Conservation (phyloP, 2,797 vertebrate species). For the Liasis olivaceus region DNA sequence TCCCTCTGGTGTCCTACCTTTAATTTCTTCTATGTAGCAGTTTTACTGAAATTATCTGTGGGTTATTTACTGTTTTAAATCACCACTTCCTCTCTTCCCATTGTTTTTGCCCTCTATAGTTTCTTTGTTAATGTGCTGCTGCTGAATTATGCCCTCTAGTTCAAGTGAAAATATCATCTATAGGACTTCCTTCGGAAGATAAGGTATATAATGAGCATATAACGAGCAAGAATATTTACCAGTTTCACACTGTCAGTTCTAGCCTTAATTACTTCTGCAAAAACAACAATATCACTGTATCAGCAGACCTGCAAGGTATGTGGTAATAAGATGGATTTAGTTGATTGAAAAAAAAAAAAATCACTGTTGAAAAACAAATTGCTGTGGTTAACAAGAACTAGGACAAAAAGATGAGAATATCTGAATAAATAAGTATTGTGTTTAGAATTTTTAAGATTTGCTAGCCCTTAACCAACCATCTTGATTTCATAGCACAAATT, state of each 20-base stretch:
- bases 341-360: conserved; percentile 11
- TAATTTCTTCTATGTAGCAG: conserved; percentile 30
- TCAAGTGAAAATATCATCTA: conserved; percentile 44
- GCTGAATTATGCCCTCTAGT: conserved; percentile 16
- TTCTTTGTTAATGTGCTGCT: conserved; percentile 46
- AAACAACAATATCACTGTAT: conserved; percentile 37
- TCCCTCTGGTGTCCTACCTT: conserved; percentile 30
- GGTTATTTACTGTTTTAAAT: conserved; percentile 26
- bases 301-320: background rate
- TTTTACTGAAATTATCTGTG: conserved; percentile 27
- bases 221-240: conserved; percentile 67
- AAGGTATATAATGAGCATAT: conserved; percentile 46
- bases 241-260: conserved; percentile 64
- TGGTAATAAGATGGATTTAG: conserved; percentile 10
- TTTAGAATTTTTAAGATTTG: background rate
- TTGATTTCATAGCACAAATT: background rate
- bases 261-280: conserved; percentile 51
- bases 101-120: conserved; percentile 2
- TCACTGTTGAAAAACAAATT: conserved; percentile 43
- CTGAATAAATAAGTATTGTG: conserved; percentile 15
- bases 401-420: background rate
- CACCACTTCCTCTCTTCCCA: conserved; percentile 3
- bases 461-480: background rate
- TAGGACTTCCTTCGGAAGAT: conserved; percentile 61
- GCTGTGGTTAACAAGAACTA: conserved; percentile 31